phyloP scores from a whole-genome alignment of 2,797 vertebrate genomes.

The Spheniscus humboldti region DNA sequence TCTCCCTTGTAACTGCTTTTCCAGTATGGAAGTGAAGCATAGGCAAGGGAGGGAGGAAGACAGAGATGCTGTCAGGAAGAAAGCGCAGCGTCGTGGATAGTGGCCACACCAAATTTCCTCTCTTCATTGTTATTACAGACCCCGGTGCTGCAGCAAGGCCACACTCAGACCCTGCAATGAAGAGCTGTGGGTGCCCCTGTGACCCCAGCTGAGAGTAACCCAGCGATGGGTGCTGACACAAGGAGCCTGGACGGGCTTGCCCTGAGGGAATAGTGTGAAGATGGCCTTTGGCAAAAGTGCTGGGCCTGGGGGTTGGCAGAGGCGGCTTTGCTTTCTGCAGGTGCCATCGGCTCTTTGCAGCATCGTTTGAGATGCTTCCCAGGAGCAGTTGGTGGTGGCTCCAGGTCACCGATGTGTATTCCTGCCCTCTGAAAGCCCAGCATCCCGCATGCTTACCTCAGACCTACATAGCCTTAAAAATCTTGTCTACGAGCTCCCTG shows the following conservation, averaged over 20 bases:
- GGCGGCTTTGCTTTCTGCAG: neutral
- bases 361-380: neutral
- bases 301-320: neutral
- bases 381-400: neutral
- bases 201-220: neutral
- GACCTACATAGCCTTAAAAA: neutral
- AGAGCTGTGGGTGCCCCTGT: neutral
- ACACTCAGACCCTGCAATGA: neutral
- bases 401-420: neutral
- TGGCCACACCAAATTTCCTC: neutral
- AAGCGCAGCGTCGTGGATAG: neutral
- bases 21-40: neutral
- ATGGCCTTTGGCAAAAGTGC: neutral
- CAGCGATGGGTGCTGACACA: neutral
- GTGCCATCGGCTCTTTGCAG: neutral
- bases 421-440: neutral
- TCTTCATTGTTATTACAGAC: too few relatives aligned
- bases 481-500: neutral
- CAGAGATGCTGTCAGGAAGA: neutral
- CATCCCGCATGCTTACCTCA: neutral
- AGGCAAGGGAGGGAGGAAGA: neutral
- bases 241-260: neutral
- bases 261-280: neutral
- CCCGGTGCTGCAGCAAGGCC: too few relatives aligned
- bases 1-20: neutral